Conservation (phyloP, 2,797 vertebrate species). For the Phataginus tetradactyla region DNA sequence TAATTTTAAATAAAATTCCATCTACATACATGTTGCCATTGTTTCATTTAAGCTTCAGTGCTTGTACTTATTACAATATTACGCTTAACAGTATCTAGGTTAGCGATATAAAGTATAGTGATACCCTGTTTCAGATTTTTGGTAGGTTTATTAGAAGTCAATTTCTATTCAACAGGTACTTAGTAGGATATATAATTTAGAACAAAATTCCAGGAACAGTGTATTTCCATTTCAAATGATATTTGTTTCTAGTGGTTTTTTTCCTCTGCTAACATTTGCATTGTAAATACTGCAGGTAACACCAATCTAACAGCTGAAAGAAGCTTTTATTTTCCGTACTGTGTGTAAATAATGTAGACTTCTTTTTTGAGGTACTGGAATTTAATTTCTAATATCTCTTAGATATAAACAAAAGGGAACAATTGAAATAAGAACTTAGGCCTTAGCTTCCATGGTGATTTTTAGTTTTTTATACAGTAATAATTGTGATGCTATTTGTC, state of each 20-base stretch:
- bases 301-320: constrained; percentile 81
- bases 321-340: constrained; percentile 80
- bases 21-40: constrained; percentile 65
- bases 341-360: constrained; percentile 81
- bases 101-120: constrained; percentile 62
- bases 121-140: constrained; percentile 66
- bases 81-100: constrained; percentile 65
- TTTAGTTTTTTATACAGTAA: constrained; percentile 84
- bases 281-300: constrained; percentile 84
- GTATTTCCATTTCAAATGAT: constrained; percentile 76
- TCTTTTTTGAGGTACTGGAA: constrained; percentile 83
- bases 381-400: constrained; percentile 84
- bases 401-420: constrained; percentile 76
- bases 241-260: constrained; percentile 79
- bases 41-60: constrained; percentile 72
- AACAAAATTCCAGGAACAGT: constrained; percentile 66
- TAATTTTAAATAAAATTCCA: constrained; percentile 73
- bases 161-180: constrained; percentile 51
- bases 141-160: constrained; percentile 55
- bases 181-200: constrained; percentile 53
- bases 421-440: constrained; percentile 79
- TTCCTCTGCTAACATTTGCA: constrained; percentile 59
- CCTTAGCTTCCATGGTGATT: constrained; percentile 84
- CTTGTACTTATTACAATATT: constrained; percentile 63
- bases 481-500: constrained; percentile 87